A percentile compares a stretch with the other conserved stretches of the same genome.
Evolutionary conservation across 2,888 invertebrate species (phyloP).

Genomic region (Brenthis daphne): DNA sequence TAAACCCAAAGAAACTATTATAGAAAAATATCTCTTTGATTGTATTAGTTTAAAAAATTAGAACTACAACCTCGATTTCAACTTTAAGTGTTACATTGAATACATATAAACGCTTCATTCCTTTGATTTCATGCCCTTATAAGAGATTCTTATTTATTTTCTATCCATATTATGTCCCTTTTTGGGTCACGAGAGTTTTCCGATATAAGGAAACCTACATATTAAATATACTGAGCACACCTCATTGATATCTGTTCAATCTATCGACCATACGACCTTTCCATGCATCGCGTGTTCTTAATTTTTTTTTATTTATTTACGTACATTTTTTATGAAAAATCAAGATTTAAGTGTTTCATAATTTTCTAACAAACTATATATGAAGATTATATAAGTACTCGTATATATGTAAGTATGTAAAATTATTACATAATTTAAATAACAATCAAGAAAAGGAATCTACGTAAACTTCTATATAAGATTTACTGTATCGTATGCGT

Average conservation of each 20-base stretch:
- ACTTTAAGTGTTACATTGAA: slow-evolving; percentile 35
- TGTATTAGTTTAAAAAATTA: background rate
- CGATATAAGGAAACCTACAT: slow-evolving; percentile 35
- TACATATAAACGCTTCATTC: slow-evolving; percentile 34
- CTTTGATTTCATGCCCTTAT: slow-evolving; percentile 39
- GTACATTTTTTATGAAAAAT: background rate
- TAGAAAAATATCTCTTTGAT: background rate
- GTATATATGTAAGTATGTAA: no score
- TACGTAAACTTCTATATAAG: no score
- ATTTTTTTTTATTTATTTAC: slow-evolving; percentile 6
- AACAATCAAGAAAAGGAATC: no score
- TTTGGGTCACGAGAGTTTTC: slow-evolving; percentile 37
- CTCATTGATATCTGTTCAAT: slow-evolving; percentile 29
- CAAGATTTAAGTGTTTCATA: no score
- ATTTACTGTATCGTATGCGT: no score
- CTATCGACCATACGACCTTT: slow-evolving; percentile 27
- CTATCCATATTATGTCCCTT: slow-evolving; percentile 37
- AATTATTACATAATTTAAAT: no score
- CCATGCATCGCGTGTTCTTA: slow-evolving; percentile 19
- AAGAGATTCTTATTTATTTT: slow-evolving; percentile 34
- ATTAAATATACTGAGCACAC: slow-evolving; percentile 19
- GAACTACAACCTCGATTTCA: slow-evolving; percentile 30
- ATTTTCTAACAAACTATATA: no score
- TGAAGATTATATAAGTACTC: no score
- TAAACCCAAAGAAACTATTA: background rate